A percentile compares a stretch with the other conserved stretches of the same genome.
phyloP scores from a whole-genome alignment of 2,113 vertebrate species.

The Atlantisia rogersi region DNA sequence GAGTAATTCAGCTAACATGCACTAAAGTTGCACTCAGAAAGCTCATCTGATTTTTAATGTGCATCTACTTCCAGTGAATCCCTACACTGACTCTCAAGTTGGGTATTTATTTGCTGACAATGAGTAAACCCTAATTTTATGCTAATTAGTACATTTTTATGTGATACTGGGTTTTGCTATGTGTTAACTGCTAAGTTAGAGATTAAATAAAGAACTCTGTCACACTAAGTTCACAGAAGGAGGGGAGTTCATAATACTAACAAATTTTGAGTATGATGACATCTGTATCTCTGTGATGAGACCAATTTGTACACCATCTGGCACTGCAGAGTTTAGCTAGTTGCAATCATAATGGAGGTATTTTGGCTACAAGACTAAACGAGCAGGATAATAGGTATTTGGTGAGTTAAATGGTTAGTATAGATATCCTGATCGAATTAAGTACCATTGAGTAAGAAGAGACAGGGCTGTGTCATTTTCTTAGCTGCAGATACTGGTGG shows the following conservation, averaged over 20 bases:
- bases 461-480: background rate
- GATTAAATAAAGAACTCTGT: background rate
- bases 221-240: conserved; percentile 24
- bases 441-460: background rate
- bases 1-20: conserved; percentile 1
- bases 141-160: background rate
- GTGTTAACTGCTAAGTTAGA: background rate
- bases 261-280: conserved; percentile 18
- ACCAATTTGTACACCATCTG: conserved; percentile 68
- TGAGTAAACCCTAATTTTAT: background rate
- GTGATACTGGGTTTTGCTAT: background rate
- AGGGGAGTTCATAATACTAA: background rate
- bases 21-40: background rate
- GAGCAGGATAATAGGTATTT: conserved; percentile 1
- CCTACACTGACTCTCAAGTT: background rate
- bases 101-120: background rate
- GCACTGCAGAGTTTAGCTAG: conserved; percentile 44
- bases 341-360: conserved; percentile 48
- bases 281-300: conserved; percentile 44
- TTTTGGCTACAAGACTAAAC: conserved; percentile 42
- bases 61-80: background rate
- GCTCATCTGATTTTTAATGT: background rate
- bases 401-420: conserved; percentile 25
- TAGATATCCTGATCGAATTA: background rate
- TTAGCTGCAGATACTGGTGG: background rate